A percentile compares a stretch with the other conserved stretches of the same genome.
Conservation (phyloP, 2,888 invertebrate species). For the Cheilosia soror region DNA sequence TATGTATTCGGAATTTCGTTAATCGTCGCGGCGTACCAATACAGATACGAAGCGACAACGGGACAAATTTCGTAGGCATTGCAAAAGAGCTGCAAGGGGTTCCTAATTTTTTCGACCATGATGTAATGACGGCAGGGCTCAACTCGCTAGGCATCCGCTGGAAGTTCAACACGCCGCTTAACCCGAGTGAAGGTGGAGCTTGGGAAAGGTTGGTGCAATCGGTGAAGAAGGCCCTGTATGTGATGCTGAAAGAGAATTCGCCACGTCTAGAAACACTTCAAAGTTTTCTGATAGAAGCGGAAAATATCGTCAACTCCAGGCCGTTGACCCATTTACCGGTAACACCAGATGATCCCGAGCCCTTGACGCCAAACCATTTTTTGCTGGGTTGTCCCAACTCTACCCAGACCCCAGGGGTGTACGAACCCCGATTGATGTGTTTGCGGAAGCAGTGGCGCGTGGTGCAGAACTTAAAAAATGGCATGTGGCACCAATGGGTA, state of each 20-base stretch:
- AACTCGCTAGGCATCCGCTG: conserved; percentile 9
- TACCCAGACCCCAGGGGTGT: not conserved
- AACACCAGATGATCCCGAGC: conserved; percentile 12
- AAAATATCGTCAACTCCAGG: conserved; percentile 4
- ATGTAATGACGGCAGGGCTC: not conserved
- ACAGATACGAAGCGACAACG: conserved; percentile 57
- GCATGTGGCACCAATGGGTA: conserved; percentile 4
- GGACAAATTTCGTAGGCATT: conserved; percentile 63
- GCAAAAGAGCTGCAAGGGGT: conserved; percentile 16
- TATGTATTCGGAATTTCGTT: conserved; percentile 60
- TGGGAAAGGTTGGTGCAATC: conserved; percentile 38
- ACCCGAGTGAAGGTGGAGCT: conserved; percentile 29
- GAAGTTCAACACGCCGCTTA: conserved; percentile 35
- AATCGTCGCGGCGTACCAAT: conserved; percentile 59
- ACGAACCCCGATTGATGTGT: not conserved
- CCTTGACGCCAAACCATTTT: conserved; percentile 43
- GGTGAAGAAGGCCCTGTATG: conserved; percentile 11
- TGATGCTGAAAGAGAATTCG: not conserved
- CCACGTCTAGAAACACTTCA: not conserved
- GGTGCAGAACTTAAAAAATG: conserved; percentile 6
- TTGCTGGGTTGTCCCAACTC: not conserved
- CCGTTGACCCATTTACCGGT: conserved; percentile 26
- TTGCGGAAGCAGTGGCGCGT: not conserved
- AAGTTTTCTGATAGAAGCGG: conserved; percentile 3
- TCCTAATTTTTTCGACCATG: not conserved